A percentile compares a stretch with the other conserved stretches of the same genome.
phyloP scores from a whole-genome alignment of 1,140 invertebrate genomes.

The Hyles euphorbiae region DNA sequence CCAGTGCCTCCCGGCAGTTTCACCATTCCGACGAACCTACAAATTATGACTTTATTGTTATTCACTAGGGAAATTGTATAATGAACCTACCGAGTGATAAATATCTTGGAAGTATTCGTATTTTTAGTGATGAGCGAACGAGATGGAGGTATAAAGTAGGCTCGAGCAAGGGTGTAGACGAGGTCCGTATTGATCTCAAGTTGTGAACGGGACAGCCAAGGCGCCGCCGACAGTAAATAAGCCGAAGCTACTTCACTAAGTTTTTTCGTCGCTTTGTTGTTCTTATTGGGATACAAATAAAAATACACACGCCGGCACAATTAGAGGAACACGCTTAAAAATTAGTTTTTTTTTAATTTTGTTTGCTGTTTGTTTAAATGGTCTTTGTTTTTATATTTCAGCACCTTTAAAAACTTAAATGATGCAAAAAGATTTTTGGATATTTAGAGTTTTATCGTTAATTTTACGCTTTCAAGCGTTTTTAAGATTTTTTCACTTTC shows the following conservation, averaged over 20 bases:
- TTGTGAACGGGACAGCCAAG: constrained; percentile 49
- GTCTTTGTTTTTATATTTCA: too few species aligned
- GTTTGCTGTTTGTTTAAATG: too few species aligned
- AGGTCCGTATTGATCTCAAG: constrained; percentile 60
- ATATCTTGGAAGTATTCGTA: constrained; percentile 11
- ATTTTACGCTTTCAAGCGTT: too few species aligned
- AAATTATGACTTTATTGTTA: constrained; percentile 7
- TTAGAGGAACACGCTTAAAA: too few species aligned
- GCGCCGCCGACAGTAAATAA: constrained; percentile 49
- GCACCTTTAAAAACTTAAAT: too few species aligned
- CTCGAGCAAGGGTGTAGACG: constrained; percentile 49
- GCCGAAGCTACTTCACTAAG: constrained; percentile 33
- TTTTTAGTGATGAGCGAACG: constrained; percentile 23
- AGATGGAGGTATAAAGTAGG: constrained; percentile 37
- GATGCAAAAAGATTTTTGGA: too few species aligned
- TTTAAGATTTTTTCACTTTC: too few species aligned
- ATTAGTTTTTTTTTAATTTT: too few species aligned
- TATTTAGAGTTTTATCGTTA: too few species aligned
- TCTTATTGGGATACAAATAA: background rate
- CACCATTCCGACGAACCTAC: background rate
- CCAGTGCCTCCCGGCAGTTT: constrained; percentile 13
- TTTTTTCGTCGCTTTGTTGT: constrained; percentile 24
- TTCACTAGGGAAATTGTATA: background rate
- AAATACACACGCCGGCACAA: too few species aligned
- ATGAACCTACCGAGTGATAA: constrained; percentile 10